phyloP scores from a whole-genome alignment of 2,113 vertebrate genomes.

The Paedocypris sp. region DNA sequence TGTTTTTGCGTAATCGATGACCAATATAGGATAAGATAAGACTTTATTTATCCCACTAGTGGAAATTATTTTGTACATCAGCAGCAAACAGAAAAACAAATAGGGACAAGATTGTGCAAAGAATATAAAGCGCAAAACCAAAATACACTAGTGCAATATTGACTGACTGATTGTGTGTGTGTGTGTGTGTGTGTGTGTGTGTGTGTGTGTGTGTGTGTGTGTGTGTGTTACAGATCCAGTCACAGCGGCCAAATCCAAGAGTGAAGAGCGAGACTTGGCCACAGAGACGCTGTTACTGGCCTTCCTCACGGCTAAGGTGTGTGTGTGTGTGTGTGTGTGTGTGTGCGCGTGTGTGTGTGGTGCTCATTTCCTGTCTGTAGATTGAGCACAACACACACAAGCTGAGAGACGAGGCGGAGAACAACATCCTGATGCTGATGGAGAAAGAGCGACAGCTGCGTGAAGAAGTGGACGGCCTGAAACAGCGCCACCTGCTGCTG shows the following conservation, averaged over 20 bases:
- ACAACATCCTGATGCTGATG: conserved; percentile 50
- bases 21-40: too few relatives aligned
- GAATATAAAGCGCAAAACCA: too few relatives aligned
- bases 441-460: conserved; percentile 54
- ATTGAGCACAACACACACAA: conserved; percentile 51
- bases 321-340: neutral
- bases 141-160: too few relatives aligned
- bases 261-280: conserved; percentile 42
- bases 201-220: too few relatives aligned
- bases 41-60: too few relatives aligned
- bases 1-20: too few relatives aligned
- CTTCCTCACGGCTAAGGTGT: conserved; percentile 58
- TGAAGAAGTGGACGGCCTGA: conserved; percentile 46
- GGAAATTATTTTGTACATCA: too few relatives aligned
- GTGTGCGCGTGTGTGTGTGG: neutral
- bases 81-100: too few relatives aligned
- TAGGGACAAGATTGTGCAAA: too few relatives aligned
- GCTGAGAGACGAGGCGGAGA: conserved; percentile 63
- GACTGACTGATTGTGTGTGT: too few relatives aligned
- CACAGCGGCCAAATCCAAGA: conserved; percentile 33
- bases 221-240: neutral
- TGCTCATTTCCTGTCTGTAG: conserved; percentile 43
- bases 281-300: conserved; percentile 54
- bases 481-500: conserved; percentile 41
- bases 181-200: too few relatives aligned